These are phyloP conservation scores for Aphis craccivora DNA, from an alignment of 1,140 invertebrate genomes.

Conservation along the genomic window DNA sequence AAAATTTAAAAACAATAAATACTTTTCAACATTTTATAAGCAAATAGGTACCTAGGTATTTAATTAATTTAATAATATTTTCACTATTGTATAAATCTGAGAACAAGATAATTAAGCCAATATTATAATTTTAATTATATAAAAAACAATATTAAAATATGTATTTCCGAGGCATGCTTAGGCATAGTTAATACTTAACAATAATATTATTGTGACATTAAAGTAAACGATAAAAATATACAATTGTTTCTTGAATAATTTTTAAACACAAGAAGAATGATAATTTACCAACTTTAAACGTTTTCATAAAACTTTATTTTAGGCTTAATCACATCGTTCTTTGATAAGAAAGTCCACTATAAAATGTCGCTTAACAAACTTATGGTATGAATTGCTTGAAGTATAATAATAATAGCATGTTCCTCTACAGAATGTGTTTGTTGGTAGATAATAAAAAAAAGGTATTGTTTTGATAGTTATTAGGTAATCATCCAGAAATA, in stretches of 20 bases:
- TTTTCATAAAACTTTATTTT: neutral
- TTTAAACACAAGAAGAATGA: neutral
- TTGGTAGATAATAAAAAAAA: neutral
- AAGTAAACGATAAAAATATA: too few relatives aligned
- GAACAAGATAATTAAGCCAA: neutral
- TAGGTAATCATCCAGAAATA: neutral
- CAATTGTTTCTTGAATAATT: neutral
- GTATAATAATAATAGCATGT: neutral
- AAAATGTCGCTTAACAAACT: neutral
- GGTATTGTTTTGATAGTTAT: slow-evolving; percentile 5
- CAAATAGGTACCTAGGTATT: neutral
- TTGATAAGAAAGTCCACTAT: neutral
- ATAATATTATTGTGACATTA: neutral
- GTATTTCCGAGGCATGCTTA: neutral
- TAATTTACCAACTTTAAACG: neutral
- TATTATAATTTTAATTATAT: neutral
- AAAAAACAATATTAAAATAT: neutral
- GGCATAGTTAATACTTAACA: neutral
- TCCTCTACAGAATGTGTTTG: neutral
- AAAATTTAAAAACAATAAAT: neutral
- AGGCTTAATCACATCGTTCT: neutral
- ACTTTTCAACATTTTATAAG: neutral
- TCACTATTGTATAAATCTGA: neutral
- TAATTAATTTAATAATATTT: neutral
- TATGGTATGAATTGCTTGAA: neutral